A percentile compares a stretch with the other conserved stretches of the same genome.
phyloP scores from a whole-genome alignment of 2,113 vertebrate species.

The Progne subis region DNA sequence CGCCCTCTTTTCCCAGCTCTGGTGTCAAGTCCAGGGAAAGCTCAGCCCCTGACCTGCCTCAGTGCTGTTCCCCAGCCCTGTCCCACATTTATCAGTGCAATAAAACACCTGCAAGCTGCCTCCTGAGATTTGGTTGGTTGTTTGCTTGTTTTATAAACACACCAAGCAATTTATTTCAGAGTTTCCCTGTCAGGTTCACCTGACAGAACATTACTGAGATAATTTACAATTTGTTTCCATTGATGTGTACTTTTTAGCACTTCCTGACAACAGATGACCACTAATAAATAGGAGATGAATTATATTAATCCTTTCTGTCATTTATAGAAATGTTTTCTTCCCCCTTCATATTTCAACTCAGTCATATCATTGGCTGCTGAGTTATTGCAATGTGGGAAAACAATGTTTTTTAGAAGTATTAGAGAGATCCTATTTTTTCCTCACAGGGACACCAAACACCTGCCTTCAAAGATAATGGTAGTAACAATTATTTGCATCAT shows the following conservation, averaged over 20 bases:
- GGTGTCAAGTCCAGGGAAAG: not conserved
- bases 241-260: slow-evolving; percentile 18
- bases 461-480: slow-evolving; percentile 73
- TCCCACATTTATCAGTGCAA: not conserved
- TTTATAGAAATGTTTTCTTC: not conserved
- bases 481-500: slow-evolving; percentile 73
- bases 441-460: slow-evolving; percentile 60
- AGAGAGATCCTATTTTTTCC: slow-evolving; percentile 30
- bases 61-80: not conserved
- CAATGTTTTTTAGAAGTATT: slow-evolving; percentile 18
- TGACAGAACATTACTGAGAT: slow-evolving; percentile 21
- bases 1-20: not conserved
- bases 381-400: slow-evolving; percentile 38
- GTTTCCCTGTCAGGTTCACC: slow-evolving; percentile 26
- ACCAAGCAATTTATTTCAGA: slow-evolving; percentile 38
- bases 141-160: slow-evolving; percentile 13
- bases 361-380: slow-evolving; percentile 14
- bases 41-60: not conserved
- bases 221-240: slow-evolving; percentile 23
- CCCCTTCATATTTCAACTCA: slow-evolving; percentile 1
- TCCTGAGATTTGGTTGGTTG: not conserved
- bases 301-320: slow-evolving; percentile 12
- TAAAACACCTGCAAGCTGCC: not conserved
- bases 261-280: slow-evolving; percentile 1
- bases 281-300: slow-evolving; percentile 54